Conservation (phyloP, 2,888 invertebrate genomes). For the Aspidiotus rigidus region DNA sequence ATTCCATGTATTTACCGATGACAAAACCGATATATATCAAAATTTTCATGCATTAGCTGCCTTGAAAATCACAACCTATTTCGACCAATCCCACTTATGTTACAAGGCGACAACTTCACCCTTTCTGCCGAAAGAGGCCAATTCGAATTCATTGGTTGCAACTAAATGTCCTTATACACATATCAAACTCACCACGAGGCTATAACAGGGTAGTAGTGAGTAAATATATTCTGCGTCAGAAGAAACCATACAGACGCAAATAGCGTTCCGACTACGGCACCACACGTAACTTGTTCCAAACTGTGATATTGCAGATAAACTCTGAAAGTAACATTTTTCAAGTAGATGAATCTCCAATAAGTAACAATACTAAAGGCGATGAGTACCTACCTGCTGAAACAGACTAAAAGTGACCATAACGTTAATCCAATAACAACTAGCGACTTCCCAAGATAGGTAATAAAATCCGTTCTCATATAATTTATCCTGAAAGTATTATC, state of each 20-base stretch:
- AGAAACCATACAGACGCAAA: slow-evolving; percentile 75
- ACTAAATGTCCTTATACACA: too few relatives aligned
- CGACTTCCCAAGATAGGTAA: slow-evolving; percentile 18
- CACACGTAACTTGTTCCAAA: slow-evolving; percentile 68
- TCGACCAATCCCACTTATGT: too few relatives aligned
- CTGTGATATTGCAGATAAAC: slow-evolving; percentile 84
- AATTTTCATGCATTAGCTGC: too few relatives aligned
- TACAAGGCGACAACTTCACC: too few relatives aligned
- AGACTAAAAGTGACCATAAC: slow-evolving; percentile 32
- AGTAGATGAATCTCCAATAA: neutral
- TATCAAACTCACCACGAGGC: slow-evolving; percentile 63
- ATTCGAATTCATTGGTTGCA: too few relatives aligned
- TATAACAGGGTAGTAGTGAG: slow-evolving; percentile 74
- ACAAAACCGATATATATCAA: too few relatives aligned
- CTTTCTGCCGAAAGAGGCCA: too few relatives aligned
- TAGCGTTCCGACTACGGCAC: slow-evolving; percentile 61
- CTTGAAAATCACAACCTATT: too few relatives aligned
- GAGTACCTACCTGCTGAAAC: slow-evolving; percentile 32
- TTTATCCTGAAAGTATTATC: slow-evolving; percentile 12
- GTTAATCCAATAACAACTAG: slow-evolving; percentile 8
- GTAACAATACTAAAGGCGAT: slow-evolving; percentile 43
- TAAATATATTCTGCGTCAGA: slow-evolving; percentile 66
- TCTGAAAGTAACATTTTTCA: slow-evolving; percentile 42
- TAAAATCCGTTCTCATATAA: slow-evolving; percentile 18
- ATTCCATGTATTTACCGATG: too few relatives aligned